These are phyloP conservation scores for Daphoenositta chrysoptera DNA, from an alignment of 2,113 vertebrate species.

Conservation along the genomic window DNA sequence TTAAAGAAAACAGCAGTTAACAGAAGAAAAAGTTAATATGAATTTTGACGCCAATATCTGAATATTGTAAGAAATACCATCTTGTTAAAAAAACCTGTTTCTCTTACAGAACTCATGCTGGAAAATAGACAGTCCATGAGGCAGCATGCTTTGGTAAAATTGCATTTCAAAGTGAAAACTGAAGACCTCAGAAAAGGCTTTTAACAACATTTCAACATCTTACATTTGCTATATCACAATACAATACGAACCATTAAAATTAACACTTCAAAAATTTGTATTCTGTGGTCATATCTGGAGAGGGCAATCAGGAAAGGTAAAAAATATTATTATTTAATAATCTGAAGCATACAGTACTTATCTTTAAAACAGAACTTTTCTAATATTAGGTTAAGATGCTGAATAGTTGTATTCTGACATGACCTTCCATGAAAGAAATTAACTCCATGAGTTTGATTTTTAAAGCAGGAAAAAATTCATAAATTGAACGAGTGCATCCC, in stretches of 20 bases:
- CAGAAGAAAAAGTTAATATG: background rate
- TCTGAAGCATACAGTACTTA: background rate
- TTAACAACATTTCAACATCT: background rate
- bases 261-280: background rate
- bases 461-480: background rate
- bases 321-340: background rate
- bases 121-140: background rate
- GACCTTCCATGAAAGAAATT: background rate
- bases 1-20: background rate
- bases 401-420: background rate
- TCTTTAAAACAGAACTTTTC: background rate
- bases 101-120: background rate
- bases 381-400: background rate
- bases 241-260: background rate
- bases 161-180: background rate
- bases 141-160: background rate
- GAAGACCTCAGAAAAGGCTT: background rate
- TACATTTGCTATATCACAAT: background rate
- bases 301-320: background rate
- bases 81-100: background rate
- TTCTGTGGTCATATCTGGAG: background rate
- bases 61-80: background rate
- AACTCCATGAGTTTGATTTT: background rate
- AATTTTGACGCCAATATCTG: background rate
- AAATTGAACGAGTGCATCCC: background rate